Percentiles rank a stretch among this genome's conserved stretches.
Evolutionary conservation across 2,797 vertebrate species (phyloP).

Genomic region (Gorsachius magnificus): DNA sequence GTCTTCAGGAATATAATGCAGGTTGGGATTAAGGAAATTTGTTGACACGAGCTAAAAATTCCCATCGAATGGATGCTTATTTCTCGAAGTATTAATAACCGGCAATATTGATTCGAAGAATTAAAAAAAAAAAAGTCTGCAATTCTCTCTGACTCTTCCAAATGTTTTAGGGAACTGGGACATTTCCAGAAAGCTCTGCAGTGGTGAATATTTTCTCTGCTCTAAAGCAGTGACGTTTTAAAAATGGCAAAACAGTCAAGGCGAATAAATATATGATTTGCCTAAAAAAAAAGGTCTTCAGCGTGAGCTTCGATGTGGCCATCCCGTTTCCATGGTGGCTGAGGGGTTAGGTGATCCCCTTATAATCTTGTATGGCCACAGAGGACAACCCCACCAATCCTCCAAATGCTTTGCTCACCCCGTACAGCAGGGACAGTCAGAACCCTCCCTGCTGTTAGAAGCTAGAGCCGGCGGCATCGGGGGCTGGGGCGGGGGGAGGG

Average conservation of each 20-base stretch:
- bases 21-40: not conserved
- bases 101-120: not conserved
- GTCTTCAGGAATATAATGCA: not conserved
- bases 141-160: not conserved
- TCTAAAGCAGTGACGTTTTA: not conserved
- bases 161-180: not conserved
- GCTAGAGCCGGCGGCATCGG: fast-evolving
- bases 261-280: not conserved
- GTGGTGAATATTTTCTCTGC: not conserved
- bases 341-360: not conserved
- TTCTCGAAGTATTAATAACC: not conserved
- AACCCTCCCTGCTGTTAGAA: not conserved
- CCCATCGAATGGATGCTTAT: not conserved
- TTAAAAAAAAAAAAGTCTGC: too few relatives aligned
- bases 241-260: not conserved
- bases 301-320: not conserved
- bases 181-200: not conserved
- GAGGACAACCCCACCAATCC: not conserved
- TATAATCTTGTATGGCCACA: not conserved
- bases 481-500: too few relatives aligned
- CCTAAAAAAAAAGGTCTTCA: fast-evolving
- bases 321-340: not conserved
- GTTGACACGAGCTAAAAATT: not conserved
- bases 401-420: not conserved
- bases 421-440: fast-evolving